Conservation (phyloP, 2,113 vertebrate species). For the Capra hircus region DNA sequence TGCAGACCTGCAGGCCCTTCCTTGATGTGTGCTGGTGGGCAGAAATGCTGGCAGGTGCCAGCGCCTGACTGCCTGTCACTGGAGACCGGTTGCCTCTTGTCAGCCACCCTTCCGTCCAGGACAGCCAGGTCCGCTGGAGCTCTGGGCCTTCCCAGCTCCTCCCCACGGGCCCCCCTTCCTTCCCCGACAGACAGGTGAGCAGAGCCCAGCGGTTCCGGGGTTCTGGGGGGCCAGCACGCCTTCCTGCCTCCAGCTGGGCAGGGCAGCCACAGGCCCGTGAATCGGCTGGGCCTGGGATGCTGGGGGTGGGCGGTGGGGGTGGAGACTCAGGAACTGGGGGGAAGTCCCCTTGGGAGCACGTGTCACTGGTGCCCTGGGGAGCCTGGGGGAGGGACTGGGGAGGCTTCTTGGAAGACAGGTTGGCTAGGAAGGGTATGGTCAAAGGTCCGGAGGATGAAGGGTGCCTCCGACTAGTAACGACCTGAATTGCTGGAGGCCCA, state of each 20-base stretch:
- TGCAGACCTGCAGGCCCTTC: background rate
- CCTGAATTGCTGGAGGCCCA: background rate
- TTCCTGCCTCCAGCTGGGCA: background rate
- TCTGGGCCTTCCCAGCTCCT: background rate
- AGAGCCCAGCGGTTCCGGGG: accelerated
- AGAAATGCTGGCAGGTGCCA: background rate
- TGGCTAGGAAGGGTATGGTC: background rate
- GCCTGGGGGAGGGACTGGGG: accelerated
- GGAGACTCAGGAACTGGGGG: background rate
- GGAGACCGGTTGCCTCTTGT: slow-evolving; percentile 22
- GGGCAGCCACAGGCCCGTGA: accelerated
- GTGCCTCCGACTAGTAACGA: accelerated
- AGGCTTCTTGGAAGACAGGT: background rate
- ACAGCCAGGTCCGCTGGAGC: background rate
- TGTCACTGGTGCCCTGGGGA: background rate
- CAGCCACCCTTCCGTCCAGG: background rate
- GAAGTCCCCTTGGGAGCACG: accelerated
- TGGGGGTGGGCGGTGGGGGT: background rate
- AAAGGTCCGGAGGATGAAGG: accelerated
- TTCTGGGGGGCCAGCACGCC: background rate
- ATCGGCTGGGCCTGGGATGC: background rate
- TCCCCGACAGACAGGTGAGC: accelerated
- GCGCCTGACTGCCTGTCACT: background rate
- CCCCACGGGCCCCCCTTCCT: background rate
- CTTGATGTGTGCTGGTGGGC: background rate